These are phyloP conservation scores for Lipophrys pholis DNA, from an alignment of 2,113 vertebrate species.

Conservation along the genomic window DNA sequence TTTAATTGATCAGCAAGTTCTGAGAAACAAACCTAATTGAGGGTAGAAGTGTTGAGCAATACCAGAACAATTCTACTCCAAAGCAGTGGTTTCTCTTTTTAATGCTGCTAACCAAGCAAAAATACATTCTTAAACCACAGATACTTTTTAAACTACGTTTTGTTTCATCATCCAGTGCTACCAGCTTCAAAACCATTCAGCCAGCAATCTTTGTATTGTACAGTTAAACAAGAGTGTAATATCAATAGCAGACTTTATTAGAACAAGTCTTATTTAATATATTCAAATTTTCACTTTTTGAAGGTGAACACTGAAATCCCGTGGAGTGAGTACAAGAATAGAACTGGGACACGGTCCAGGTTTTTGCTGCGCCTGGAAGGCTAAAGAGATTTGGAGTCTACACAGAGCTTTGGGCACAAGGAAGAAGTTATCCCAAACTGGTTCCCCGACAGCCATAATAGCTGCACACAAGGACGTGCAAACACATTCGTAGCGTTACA, in stretches of 20 bases:
- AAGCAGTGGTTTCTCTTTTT: too few relatives aligned
- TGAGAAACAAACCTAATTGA: too few relatives aligned
- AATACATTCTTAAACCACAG: too few relatives aligned
- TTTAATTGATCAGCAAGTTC: too few relatives aligned
- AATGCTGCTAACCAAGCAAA: too few relatives aligned
- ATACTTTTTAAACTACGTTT: too few relatives aligned
- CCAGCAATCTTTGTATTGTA: neutral
- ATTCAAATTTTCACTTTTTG: too few relatives aligned
- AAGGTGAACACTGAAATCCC: neutral
- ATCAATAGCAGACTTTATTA: neutral
- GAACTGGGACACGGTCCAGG: constrained; percentile 8
- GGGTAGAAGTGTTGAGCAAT: too few relatives aligned
- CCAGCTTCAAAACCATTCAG: too few relatives aligned
- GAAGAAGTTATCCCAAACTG: constrained; percentile 5
- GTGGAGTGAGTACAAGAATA: neutral
- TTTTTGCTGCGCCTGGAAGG: constrained; percentile 15
- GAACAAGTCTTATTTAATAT: too few relatives aligned
- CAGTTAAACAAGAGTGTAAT: neutral
- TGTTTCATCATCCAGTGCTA: too few relatives aligned
- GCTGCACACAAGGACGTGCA: constrained; percentile 3
- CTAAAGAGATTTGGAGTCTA: constrained; percentile 51
- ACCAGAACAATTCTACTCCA: too few relatives aligned
- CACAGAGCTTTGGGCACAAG: constrained; percentile 15
- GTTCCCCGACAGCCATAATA: neutral
- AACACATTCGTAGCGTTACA: neutral